Evolutionary conservation across 2,113 vertebrate species (phyloP).

Genomic region (Sciurus niger): DNA sequence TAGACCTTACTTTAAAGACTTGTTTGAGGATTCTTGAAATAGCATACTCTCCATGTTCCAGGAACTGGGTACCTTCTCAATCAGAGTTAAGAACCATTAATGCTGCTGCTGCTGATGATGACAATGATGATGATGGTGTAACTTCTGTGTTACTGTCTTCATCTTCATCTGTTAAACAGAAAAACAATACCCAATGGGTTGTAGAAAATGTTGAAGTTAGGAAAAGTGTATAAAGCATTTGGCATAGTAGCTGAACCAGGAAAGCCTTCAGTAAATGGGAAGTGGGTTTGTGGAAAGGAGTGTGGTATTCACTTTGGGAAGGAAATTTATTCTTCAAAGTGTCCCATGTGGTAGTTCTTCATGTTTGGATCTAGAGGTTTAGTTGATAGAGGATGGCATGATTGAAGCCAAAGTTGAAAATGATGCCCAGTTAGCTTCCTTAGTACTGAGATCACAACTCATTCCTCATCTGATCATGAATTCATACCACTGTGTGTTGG

Average conservation of each 20-base stretch:
- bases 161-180: not conserved
- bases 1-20: not conserved
- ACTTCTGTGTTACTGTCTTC: not conserved
- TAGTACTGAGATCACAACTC: not conserved
- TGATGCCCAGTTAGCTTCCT: not conserved
- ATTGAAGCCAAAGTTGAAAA: not conserved
- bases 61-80: not conserved
- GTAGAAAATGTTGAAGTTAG: not conserved
- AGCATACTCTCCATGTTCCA: not conserved
- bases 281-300: not conserved
- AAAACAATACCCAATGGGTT: too few relatives aligned
- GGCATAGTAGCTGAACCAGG: not conserved
- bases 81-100: not conserved
- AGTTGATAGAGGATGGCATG: not conserved
- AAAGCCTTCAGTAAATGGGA: not conserved
- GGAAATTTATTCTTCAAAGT: not conserved
- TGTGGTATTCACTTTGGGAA: not conserved
- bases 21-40: not conserved
- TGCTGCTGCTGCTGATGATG: not conserved
- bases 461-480: too few relatives aligned
- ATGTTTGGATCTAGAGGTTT: not conserved
- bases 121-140: not conserved
- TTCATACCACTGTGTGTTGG: accelerated
- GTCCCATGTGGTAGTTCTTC: not conserved
- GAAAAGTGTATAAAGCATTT: not conserved